These are phyloP conservation scores for Ivindomyrus marchei DNA, from an alignment of 2,113 vertebrate genomes.

Conservation along the genomic window DNA sequence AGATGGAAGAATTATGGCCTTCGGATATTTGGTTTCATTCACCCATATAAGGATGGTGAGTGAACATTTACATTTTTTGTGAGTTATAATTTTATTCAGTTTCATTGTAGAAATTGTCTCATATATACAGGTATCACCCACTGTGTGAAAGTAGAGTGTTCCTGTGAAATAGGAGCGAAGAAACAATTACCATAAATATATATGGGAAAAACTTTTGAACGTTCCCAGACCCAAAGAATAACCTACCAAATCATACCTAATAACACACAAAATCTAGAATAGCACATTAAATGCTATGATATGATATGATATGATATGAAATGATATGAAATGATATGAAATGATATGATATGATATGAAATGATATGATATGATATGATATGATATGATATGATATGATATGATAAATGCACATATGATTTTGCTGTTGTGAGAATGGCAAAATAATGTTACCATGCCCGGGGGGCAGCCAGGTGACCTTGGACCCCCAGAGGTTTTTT, in stretches of 20 bases:
- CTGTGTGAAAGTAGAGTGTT: not conserved
- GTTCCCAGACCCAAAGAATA: not conserved
- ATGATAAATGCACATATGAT: not conserved
- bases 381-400: not conserved
- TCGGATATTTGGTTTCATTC: slow-evolving; percentile 90
- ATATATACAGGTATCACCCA: not conserved
- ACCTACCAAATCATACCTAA: not conserved
- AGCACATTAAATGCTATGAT: too few relatives aligned
- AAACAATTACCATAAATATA: not conserved
- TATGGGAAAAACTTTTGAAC: not conserved
- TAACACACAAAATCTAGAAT: not conserved
- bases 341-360: too few relatives aligned
- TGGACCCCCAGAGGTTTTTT: too few relatives aligned
- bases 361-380: too few relatives aligned
- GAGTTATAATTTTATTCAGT: not conserved
- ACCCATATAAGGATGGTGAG: slow-evolving; percentile 92
- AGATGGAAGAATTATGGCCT: slow-evolving; percentile 98
- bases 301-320: too few relatives aligned
- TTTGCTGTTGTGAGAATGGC: too few relatives aligned
- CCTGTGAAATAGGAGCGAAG: not conserved
- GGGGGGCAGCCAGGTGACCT: too few relatives aligned
- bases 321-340: not conserved
- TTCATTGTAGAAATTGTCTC: not conserved
- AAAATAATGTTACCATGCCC: too few relatives aligned
- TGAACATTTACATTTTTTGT: slow-evolving; percentile 24